Evolutionary conservation across 2,888 invertebrate genomes (phyloP).

Genomic region (Dicranocentrus wangi): DNA sequence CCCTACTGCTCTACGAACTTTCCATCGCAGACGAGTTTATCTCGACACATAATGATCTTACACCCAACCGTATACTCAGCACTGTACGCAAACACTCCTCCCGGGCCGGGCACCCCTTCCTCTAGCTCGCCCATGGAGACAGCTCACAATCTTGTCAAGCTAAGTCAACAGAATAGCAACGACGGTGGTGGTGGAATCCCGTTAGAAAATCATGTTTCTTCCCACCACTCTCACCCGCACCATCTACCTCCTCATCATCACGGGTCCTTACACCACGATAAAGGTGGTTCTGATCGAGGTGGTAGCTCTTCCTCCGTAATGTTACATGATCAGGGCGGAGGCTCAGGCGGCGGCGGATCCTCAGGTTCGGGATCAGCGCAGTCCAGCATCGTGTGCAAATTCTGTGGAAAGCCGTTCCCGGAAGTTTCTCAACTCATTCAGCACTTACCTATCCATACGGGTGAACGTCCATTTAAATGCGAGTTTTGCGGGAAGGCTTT

Average conservation of each 20-base stretch:
- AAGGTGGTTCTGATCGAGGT: slow-evolving; percentile 11
- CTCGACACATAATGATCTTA: slow-evolving; percentile 71
- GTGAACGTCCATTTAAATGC: slow-evolving; percentile 92
- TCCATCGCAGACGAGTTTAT: slow-evolving; percentile 70
- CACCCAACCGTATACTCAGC: slow-evolving; percentile 71
- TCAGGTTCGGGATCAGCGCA: slow-evolving; percentile 35
- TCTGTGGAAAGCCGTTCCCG: slow-evolving; percentile 93
- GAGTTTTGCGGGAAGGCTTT: slow-evolving; percentile 95
- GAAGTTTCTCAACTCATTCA: slow-evolving; percentile 91
- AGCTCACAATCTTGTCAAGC: slow-evolving; percentile 64
- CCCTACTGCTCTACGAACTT: slow-evolving; percentile 72
- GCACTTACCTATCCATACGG: slow-evolving; percentile 91
- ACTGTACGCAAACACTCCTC: slow-evolving; percentile 61
- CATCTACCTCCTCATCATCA: slow-evolving; percentile 39
- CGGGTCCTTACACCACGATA: slow-evolving; percentile 15
- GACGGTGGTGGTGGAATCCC: slow-evolving; percentile 76
- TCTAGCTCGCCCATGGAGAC: slow-evolving; percentile 74
- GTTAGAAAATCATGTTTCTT: slow-evolving; percentile 62
- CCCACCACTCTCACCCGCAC: slow-evolving; percentile 42
- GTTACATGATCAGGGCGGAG: slow-evolving; percentile 25
- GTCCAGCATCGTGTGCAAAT: slow-evolving; percentile 82
- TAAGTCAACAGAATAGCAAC: slow-evolving; percentile 78
- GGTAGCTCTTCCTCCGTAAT: slow-evolving; percentile 9
- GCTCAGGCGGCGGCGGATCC: slow-evolving; percentile 29
- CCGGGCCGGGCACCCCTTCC: slow-evolving; percentile 16